Evolutionary conservation across 2,113 vertebrate species (phyloP).

Genomic region (Scopus umbretta): DNA sequence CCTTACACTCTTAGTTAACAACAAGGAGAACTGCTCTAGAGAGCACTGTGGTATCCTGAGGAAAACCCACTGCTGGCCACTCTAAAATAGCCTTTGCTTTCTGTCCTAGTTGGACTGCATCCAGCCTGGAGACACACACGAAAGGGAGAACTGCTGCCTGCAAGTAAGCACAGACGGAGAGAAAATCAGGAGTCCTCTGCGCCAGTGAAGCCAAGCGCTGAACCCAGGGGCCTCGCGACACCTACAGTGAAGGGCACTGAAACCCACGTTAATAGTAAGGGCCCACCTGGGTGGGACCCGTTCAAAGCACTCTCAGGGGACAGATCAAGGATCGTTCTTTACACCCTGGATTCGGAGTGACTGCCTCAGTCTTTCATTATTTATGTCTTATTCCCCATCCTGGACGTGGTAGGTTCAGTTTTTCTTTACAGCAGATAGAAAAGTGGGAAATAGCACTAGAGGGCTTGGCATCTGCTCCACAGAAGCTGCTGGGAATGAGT

Average conservation of each 20-base stretch:
- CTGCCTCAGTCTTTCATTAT: neutral
- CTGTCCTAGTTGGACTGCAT: slow-evolving; percentile 8
- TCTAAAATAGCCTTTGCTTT: slow-evolving; percentile 2
- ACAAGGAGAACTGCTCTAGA: neutral
- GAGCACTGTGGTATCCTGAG: neutral
- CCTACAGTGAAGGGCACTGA: neutral
- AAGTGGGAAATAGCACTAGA: neutral
- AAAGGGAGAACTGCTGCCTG: neutral
- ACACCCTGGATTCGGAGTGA: neutral
- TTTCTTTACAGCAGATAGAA: neutral
- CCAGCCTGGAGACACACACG: neutral
- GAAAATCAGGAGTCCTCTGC: neutral
- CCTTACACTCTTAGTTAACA: neutral
- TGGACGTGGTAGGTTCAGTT: neutral
- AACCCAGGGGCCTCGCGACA: neutral
- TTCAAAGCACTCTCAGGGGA: neutral
- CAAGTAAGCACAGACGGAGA: neutral
- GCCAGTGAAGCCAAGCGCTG: neutral
- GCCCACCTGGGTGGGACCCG: neutral
- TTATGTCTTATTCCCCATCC: neutral
- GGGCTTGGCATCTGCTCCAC: neutral
- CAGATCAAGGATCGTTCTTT: neutral
- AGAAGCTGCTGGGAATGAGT: neutral
- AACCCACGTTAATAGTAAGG: neutral
- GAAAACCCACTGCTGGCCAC: neutral